phyloP scores from a whole-genome alignment of 2,888 invertebrate species.

The Scaptomyza parva region DNA sequence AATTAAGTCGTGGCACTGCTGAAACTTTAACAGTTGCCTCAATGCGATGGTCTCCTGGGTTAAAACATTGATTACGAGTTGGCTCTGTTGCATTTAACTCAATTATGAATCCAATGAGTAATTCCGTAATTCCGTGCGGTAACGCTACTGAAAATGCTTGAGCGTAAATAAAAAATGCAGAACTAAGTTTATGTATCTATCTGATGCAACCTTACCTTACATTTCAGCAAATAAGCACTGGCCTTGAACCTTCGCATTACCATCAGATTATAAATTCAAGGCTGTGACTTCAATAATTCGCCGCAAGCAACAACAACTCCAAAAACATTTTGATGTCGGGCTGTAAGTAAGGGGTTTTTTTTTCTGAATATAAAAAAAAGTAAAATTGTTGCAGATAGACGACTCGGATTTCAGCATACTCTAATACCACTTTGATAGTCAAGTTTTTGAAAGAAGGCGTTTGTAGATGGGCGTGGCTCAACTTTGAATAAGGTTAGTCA shows the following conservation, averaged over 20 bases:
- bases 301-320: slow-evolving; percentile 13
- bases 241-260: slow-evolving; percentile 63
- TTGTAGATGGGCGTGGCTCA: no score
- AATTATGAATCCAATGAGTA: slow-evolving; percentile 32
- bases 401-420: no score
- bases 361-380: slow-evolving; percentile 17
- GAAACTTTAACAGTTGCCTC: slow-evolving; percentile 18
- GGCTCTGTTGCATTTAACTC: slow-evolving; percentile 14
- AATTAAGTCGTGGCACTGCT: no score
- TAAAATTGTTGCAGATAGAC: neutral
- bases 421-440: no score
- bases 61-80: slow-evolving; percentile 28
- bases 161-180: slow-evolving; percentile 1
- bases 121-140: slow-evolving; percentile 25
- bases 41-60: slow-evolving; percentile 40
- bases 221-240: slow-evolving; percentile 51
- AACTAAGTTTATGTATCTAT: neutral
- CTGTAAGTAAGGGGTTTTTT: slow-evolving; percentile 5
- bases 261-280: slow-evolving; percentile 55
- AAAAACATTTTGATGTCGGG: slow-evolving; percentile 3
- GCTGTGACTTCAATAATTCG: slow-evolving; percentile 52
- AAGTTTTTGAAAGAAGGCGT: no score
- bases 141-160: neutral
- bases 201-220: slow-evolving; percentile 19
- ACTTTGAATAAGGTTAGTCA: no score